phyloP scores from a whole-genome alignment of 2,113 vertebrate genomes.

The Anas platyrhynchos region DNA sequence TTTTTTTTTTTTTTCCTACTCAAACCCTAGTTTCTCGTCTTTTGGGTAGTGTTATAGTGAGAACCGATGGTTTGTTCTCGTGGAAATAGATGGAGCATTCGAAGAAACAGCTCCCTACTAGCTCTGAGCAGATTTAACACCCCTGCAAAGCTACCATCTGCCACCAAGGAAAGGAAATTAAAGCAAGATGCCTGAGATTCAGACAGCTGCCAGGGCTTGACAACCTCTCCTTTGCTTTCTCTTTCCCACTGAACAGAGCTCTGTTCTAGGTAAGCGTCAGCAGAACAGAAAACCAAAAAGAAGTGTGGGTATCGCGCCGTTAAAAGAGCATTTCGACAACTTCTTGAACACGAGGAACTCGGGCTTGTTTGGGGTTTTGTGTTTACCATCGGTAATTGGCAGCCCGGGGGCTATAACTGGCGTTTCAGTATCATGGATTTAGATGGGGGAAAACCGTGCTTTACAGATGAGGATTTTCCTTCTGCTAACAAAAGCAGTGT shows the following conservation, averaged over 20 bases:
- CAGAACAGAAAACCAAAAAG: not conserved
- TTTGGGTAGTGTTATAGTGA: not conserved
- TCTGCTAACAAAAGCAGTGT: not conserved
- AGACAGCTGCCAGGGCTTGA: not conserved
- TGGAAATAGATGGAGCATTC: not conserved
- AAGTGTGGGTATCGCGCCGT: not conserved
- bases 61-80: slow-evolving; percentile 1
- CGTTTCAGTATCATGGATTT: not conserved
- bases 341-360: not conserved
- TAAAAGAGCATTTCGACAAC: not conserved
- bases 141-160: slow-evolving; percentile 64
- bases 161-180: not conserved
- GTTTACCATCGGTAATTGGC: not conserved
- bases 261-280: not conserved
- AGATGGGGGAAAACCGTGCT: not conserved
- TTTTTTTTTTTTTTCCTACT: not conserved
- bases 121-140: slow-evolving; percentile 42
- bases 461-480: not conserved
- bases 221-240: not conserved
- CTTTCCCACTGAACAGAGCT: not conserved
- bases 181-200: slow-evolving; percentile 9
- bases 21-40: not conserved
- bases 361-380: not conserved
- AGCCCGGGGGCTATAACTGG: slow-evolving; percentile 21
- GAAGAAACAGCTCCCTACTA: not conserved